Percentiles rank a stretch among this genome's conserved stretches.
These are phyloP conservation scores for Pelagia noctiluca DNA, from an alignment of 30 jellyfish, hydroid and myxozoan genomes.

Conservation along the genomic window DNA sequence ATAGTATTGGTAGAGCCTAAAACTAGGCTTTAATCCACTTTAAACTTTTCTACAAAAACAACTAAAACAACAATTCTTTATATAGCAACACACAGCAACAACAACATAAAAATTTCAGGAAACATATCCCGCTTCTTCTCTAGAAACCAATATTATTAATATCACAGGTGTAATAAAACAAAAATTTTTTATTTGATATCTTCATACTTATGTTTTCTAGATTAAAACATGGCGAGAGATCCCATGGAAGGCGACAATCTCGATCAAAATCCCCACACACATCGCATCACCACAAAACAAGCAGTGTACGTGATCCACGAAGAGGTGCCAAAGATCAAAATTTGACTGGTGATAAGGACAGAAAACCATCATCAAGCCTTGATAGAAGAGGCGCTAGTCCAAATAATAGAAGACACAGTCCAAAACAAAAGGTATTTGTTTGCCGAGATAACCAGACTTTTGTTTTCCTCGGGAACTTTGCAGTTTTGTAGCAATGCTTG, in stretches of 20 bases:
- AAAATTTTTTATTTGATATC: no score
- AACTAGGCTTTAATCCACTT: no score
- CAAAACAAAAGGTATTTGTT: not conserved
- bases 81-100: no score
- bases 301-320: conserved; percentile 31
- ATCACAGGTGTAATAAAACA: no score
- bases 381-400: conserved; percentile 47
- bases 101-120: no score
- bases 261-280: conserved; percentile 32
- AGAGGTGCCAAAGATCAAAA: conserved; percentile 16
- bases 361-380: conserved; percentile 16
- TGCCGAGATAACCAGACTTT: not conserved
- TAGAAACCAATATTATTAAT: no score
- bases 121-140: no score
- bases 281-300: conserved; percentile 30
- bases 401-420: conserved; percentile 15
- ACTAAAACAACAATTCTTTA: no score
- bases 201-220: not conserved
- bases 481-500: no score
- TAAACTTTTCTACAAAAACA: no score
- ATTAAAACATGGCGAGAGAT: conserved; percentile 41
- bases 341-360: conserved; percentile 17
- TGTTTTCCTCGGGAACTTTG: no score
- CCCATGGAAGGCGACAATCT: conserved; percentile 35
- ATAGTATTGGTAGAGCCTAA: no score